These are phyloP conservation scores for Tiliacea aurago DNA, from an alignment of 2,888 invertebrate species.

Conservation along the genomic window DNA sequence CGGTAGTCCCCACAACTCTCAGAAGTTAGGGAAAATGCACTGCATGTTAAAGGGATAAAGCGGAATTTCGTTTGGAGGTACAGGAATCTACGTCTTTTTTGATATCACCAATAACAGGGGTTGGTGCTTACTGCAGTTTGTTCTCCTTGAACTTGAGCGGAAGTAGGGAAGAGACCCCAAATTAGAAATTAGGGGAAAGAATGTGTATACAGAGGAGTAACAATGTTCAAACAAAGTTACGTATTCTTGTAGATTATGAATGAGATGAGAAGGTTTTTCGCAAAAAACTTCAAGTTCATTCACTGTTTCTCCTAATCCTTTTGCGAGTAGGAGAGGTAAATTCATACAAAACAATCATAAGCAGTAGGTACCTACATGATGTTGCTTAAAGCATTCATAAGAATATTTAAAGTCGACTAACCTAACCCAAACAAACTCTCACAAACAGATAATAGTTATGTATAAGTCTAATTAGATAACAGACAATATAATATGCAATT, in stretches of 20 bases:
- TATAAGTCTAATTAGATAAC: no score
- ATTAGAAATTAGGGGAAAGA: slow-evolving; percentile 37
- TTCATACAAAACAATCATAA: background rate
- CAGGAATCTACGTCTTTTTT: slow-evolving; percentile 18
- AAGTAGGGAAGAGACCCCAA: slow-evolving; percentile 34
- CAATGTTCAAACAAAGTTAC: slow-evolving; percentile 33
- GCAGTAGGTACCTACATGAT: no score
- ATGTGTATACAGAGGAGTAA: slow-evolving; percentile 3
- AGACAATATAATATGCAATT: no score
- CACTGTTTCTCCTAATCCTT: background rate
- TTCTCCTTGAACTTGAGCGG: slow-evolving; percentile 48
- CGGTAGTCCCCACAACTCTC: background rate
- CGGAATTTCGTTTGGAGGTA: slow-evolving; percentile 25
- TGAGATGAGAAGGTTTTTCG: background rate
- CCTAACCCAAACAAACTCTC: no score
- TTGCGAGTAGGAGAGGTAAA: background rate
- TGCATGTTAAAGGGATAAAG: background rate
- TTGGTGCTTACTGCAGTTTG: slow-evolving; percentile 45
- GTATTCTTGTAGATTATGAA: slow-evolving; percentile 13
- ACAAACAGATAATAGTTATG: no score
- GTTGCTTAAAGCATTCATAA: background rate
- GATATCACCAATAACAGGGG: slow-evolving; percentile 35
- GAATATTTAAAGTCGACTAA: background rate
- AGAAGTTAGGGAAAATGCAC: slow-evolving; percentile 9
- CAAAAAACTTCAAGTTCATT: background rate